A percentile compares a stretch with the other conserved stretches of the same genome.
phyloP scores from a whole-genome alignment of 2,888 invertebrate genomes.

The Poecilus cupreus region DNA sequence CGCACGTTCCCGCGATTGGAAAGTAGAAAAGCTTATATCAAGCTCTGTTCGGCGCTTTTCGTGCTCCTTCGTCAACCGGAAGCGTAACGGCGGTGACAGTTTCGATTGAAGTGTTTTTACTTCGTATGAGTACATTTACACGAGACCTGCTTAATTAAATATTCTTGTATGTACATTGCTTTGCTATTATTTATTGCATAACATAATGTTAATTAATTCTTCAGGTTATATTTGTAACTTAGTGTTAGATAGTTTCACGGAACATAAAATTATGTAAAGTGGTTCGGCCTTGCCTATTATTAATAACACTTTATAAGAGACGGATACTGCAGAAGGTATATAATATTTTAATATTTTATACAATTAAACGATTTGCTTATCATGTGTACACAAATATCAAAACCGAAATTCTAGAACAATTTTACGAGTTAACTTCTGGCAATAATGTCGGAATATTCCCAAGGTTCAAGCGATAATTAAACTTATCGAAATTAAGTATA shows the following conservation, averaged over 20 bases:
- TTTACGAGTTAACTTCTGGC: not conserved
- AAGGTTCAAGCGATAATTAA: not conserved
- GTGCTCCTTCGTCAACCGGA: conserved; percentile 10
- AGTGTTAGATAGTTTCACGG: not conserved
- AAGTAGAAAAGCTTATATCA: conserved; percentile 20
- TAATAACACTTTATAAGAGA: conserved; percentile 2
- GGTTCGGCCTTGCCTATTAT: conserved; percentile 16
- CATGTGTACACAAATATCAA: too few species aligned
- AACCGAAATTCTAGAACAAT: too few species aligned
- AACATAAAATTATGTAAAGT: conserved; percentile 22
- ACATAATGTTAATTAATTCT: conserved; percentile 26
- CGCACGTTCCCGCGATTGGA: not conserved
- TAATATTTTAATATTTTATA: too few species aligned
- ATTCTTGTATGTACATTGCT: not conserved
- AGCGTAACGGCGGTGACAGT: conserved; percentile 16
- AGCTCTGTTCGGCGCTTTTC: not conserved
- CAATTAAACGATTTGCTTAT: too few species aligned
- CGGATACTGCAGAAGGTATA: not conserved
- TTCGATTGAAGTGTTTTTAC: conserved; percentile 11
- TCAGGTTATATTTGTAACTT: conserved; percentile 1
- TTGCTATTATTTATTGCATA: conserved; percentile 28
- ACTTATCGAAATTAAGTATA: not conserved
- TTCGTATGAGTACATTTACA: not conserved
- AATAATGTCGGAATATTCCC: not conserved
- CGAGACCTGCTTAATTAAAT: not conserved